Conservation (phyloP, 2,888 invertebrate genomes). For the Plebejus anna region DNA sequence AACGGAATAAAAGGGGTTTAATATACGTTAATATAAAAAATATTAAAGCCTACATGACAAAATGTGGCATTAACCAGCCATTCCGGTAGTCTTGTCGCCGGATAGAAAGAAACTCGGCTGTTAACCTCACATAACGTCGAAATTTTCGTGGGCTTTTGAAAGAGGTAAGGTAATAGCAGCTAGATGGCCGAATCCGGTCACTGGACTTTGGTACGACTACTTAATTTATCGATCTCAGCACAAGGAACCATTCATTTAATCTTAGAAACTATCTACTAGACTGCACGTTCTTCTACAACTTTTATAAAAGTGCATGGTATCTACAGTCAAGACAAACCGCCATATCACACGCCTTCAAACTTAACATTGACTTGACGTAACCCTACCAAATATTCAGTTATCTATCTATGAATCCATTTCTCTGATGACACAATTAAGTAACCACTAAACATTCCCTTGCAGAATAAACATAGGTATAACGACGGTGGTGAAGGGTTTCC, state of each 20-base stretch:
- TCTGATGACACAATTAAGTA: neutral
- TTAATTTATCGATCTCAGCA: no score
- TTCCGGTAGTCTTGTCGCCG: neutral
- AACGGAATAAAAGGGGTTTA: neutral
- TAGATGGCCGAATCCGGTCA: no score
- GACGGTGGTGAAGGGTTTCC: conserved; percentile 60
- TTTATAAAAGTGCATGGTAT: no score
- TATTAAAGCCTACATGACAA: neutral
- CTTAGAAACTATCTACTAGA: neutral
- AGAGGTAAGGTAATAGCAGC: no score
- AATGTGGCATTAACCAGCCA: neutral
- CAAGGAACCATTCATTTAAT: neutral
- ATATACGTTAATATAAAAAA: neutral
- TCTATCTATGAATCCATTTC: neutral
- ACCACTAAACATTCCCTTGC: conserved; percentile 36
- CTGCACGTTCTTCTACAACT: neutral
- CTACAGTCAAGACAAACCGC: no score
- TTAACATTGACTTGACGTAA: no score
- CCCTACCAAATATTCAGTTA: neutral
- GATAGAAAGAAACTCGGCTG: neutral
- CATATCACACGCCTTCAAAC: no score
- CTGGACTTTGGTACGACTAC: no score
- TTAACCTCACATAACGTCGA: neutral
- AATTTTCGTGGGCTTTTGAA: neutral
- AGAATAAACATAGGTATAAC: conserved; percentile 64